Evolutionary conservation across 2,797 vertebrate species (phyloP).

Genomic region (Sebastes flavidus): DNA sequence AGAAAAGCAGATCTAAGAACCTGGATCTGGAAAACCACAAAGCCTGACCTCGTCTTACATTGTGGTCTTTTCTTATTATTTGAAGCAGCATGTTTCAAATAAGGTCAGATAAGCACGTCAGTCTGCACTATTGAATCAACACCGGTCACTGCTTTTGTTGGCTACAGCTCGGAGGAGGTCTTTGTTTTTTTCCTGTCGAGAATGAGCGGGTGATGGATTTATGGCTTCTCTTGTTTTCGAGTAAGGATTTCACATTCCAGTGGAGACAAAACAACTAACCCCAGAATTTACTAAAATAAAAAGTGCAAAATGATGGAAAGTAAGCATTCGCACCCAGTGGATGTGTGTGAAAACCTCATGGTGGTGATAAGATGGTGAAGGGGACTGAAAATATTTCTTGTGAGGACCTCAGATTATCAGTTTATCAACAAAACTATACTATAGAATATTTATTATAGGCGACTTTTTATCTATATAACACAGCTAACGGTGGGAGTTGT

Average conservation of each 20-base stretch:
- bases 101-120: neutral
- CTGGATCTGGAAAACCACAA: neutral
- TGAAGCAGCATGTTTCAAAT: neutral
- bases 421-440: neutral
- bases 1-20: neutral
- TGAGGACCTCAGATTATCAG: neutral
- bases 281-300: neutral
- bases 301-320: neutral
- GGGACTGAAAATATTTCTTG: neutral
- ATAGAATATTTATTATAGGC: neutral
- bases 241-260: slow-evolving; percentile 47
- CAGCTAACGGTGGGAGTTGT: neutral
- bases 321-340: neutral
- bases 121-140: slow-evolving; percentile 21
- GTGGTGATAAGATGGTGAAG: neutral
- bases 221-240: slow-evolving; percentile 47
- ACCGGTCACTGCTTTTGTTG: slow-evolving; percentile 52
- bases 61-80: neutral
- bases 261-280: slow-evolving; percentile 28
- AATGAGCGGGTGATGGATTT: slow-evolving; percentile 56
- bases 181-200: slow-evolving; percentile 49
- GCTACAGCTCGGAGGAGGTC: slow-evolving; percentile 31
- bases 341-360: neutral
- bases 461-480: neutral
- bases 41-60: neutral